Evolutionary conservation across 2,797 vertebrate genomes (phyloP), one percentile per base, ranked within the genome.

Genomic region (Champsocephalus esox): DNA sequence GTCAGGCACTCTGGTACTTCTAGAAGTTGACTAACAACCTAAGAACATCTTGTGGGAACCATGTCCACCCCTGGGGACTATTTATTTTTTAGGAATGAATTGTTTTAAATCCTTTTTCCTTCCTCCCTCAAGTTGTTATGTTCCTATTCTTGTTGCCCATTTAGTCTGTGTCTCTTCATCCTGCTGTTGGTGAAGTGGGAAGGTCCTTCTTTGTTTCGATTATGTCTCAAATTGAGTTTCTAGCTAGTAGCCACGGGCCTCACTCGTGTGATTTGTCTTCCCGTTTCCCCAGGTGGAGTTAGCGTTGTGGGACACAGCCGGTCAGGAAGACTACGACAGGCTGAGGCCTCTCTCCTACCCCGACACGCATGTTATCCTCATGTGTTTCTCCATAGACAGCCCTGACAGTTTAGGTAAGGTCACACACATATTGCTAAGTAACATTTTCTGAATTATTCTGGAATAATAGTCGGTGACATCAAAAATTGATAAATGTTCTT

Each of bases 381-480:
- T 99, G 98, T 99, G 98, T 88, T 99, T 99, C 79, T 99, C 98
- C 65, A 97, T 99, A 57, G 98, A 99, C 89, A 99, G 97, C 90
- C 98, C 98, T 0, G 98, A 99, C 79, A 99, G 97, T 92, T 96
- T 99, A 63, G 98, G 98, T 99, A 94, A 92, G 93, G 32, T 41
- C 21, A n/a, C 17, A 28, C 34, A 49, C 19, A 66, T 9, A 57
- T 14, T 17, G 41, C 38, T 34, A 2, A 28, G 19, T 48, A 4
- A 4, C 32, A 50, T 10, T 49, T 61, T 19, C 34, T 7, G 8
- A 38, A 45, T 19, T 5, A 43, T 14, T 12, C 45, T 61, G 12
- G n/a, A 45, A 12, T 43, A 21, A 10, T 5, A 28, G 28, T 28
- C 28, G 5, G 28, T 38, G 7, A 60, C 5, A 14, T 45, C 0